phyloP scores from a whole-genome alignment of 2,888 invertebrate genomes.

The Magallana nippona region DNA sequence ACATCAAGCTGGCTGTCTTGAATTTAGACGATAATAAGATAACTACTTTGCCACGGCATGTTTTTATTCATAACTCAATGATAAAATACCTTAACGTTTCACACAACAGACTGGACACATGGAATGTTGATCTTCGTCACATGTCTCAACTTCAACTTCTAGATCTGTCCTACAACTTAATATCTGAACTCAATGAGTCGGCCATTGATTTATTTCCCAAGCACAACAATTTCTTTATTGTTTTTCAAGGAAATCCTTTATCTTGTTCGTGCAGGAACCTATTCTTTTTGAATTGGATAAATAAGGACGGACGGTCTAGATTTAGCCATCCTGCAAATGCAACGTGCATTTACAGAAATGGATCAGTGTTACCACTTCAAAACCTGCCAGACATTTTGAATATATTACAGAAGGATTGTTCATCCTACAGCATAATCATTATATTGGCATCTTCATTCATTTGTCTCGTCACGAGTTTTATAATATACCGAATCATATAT shows the following conservation, averaged over 20 bases:
- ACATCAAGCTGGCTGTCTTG: conserved; percentile 14
- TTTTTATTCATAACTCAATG: neutral
- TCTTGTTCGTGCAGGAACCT: neutral
- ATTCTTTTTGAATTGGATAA: conserved; percentile 18
- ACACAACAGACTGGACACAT: conserved; percentile 26
- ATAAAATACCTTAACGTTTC: conserved; percentile 4
- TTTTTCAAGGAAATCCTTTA: conserved; percentile 25
- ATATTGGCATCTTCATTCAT: neutral
- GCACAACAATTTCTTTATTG: neutral
- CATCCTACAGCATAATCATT: neutral
- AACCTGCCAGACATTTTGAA: neutral
- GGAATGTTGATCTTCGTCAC: neutral
- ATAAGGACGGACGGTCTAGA: neutral
- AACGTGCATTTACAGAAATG: neutral
- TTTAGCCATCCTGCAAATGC: neutral
- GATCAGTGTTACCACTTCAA: neutral
- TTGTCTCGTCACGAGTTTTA: neutral
- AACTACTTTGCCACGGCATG: neutral
- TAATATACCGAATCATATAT: conserved; percentile 39
- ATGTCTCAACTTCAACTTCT: conserved; percentile 20
- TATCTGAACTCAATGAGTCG: neutral
- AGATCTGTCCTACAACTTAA: neutral
- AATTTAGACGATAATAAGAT: conserved; percentile 38
- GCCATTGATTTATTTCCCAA: neutral
- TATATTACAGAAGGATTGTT: conserved; percentile 9